Evolutionary conservation across 1,140 invertebrate species (phyloP).

Genomic region (Musca domestica): DNA sequence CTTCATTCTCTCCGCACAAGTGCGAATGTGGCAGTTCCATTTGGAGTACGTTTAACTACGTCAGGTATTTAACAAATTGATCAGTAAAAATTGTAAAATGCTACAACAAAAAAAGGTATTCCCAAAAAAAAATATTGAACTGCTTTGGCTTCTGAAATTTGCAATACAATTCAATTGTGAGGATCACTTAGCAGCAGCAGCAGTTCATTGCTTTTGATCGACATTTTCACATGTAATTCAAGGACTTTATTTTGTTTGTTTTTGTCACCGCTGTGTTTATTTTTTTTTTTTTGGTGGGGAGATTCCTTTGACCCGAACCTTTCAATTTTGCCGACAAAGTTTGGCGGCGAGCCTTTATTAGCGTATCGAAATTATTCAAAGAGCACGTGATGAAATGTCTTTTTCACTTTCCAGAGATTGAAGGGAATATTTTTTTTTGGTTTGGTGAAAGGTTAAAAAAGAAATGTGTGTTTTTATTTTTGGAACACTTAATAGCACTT

Average conservation of each 20-base stretch:
- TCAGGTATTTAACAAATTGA: conserved; percentile 19
- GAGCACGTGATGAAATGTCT: conserved; percentile 14
- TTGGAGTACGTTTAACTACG: conserved; percentile 17
- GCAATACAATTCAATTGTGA: neutral
- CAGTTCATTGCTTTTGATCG: neutral
- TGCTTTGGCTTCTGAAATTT: neutral
- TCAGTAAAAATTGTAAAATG: neutral
- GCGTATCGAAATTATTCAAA: conserved; percentile 15
- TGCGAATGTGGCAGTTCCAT: conserved; percentile 9
- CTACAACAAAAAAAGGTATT: neutral
- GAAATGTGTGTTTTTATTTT: no score
- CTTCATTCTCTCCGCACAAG: neutral
- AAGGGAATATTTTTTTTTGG: no score
- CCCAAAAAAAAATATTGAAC: no score
- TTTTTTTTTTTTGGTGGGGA: neutral
- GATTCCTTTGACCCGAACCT: neutral
- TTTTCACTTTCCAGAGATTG: no score
- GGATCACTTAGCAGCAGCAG: no score
- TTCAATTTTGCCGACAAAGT: conserved; percentile 4
- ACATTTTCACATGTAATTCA: conserved; percentile 16
- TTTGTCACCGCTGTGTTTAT: neutral
- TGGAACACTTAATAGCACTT: no score
- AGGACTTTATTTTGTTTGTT: conserved; percentile 5
- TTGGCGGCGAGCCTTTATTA: conserved; percentile 8
- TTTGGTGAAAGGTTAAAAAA: no score